Evolutionary conservation across 2,113 vertebrate genomes (phyloP).

Genomic region (Scophthalmus maximus): DNA sequence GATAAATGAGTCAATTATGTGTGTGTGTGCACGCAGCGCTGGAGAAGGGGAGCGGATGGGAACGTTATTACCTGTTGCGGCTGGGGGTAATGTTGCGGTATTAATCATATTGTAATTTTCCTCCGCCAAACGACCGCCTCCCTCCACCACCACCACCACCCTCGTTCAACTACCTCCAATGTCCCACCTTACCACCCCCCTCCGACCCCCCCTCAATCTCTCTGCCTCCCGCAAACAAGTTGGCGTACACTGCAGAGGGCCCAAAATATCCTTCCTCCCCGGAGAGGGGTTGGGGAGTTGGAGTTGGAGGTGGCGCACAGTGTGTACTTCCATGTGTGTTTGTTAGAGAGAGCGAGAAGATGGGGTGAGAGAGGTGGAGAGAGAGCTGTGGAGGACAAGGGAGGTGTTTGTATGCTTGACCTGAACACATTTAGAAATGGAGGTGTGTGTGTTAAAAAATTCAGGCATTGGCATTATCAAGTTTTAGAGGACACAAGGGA

Average conservation of each 20-base stretch:
- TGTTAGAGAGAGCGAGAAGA: background rate
- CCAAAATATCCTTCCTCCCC: slow-evolving; percentile 63
- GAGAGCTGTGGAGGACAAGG: background rate
- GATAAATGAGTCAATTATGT: slow-evolving; percentile 88
- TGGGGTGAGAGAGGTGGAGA: slow-evolving; percentile 10
- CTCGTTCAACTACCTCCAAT: slow-evolving; percentile 16
- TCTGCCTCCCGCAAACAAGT: slow-evolving; percentile 75
- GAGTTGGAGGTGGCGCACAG: background rate
- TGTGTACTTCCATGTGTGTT: slow-evolving; percentile 26
- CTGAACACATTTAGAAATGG: slow-evolving; percentile 5
- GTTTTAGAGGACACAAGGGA: slow-evolving; percentile 55
- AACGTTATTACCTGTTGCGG: slow-evolving; percentile 86
- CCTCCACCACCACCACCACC: background rate
- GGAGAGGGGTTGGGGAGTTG: slow-evolving; percentile 9
- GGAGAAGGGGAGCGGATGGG: slow-evolving; percentile 77
- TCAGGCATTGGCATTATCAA: slow-evolving; percentile 38
- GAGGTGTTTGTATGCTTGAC: slow-evolving; percentile 36
- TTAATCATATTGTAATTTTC: slow-evolving; percentile 89
- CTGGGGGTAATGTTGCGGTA: slow-evolving; percentile 82
- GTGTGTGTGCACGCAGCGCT: slow-evolving; percentile 63
- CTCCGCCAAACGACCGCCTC: slow-evolving; percentile 58
- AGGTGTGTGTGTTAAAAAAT: slow-evolving; percentile 28
- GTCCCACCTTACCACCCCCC: slow-evolving; percentile 26
- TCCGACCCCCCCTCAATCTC: slow-evolving; percentile 74
- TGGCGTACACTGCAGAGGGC: slow-evolving; percentile 51